phyloP scores from a whole-genome alignment of 2,113 vertebrate genomes.

The Urocolius indicus region DNA sequence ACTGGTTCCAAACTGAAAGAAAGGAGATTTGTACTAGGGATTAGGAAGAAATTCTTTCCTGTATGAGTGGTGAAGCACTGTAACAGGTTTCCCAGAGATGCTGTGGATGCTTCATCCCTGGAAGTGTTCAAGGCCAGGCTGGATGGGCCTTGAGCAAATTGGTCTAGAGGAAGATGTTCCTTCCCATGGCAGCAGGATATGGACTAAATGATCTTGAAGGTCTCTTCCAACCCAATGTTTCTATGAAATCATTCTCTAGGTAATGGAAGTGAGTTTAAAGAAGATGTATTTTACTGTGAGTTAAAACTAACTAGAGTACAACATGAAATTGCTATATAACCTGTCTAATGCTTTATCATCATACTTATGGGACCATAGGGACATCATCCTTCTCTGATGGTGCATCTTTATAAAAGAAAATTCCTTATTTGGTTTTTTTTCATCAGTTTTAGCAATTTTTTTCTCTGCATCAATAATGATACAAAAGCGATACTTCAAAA shows the following conservation, averaged over 20 bases:
- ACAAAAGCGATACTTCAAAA: background rate
- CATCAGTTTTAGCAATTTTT: background rate
- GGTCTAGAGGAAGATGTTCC: too few relatives aligned
- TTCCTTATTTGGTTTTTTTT: background rate
- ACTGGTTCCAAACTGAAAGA: too few relatives aligned
- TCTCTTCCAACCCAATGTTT: too few relatives aligned
- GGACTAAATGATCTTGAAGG: too few relatives aligned
- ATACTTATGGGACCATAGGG: background rate
- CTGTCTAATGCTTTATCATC: background rate
- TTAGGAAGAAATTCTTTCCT: too few relatives aligned
- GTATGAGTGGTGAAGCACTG: too few relatives aligned
- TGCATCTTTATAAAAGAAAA: background rate
- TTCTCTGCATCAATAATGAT: background rate
- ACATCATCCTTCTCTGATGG: background rate
- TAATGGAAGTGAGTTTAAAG: background rate
- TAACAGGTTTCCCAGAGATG: too few relatives aligned
- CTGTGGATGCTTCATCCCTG: too few relatives aligned
- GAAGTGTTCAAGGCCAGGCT: too few relatives aligned
- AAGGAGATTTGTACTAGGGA: too few relatives aligned
- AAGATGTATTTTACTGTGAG: background rate
- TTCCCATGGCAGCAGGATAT: too few relatives aligned
- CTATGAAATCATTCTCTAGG: background rate
- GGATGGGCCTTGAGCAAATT: too few relatives aligned
- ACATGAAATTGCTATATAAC: background rate
- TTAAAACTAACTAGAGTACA: background rate